Conservation (phyloP, 2,797 vertebrate genomes). For the Acanthornis magna region DNA sequence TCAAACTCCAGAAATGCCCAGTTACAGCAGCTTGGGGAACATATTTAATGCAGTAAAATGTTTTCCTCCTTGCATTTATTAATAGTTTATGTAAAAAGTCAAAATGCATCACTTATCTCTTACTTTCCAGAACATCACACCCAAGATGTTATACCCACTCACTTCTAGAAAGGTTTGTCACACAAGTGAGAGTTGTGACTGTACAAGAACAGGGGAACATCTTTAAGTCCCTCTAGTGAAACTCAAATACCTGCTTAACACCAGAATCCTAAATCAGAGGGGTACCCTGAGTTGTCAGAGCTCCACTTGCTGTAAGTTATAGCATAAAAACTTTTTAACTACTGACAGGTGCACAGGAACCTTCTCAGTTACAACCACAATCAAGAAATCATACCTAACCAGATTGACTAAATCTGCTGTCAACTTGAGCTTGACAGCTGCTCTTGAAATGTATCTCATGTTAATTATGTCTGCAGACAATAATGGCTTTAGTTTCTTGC, state of each 20-base stretch:
- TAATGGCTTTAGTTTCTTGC: neutral
- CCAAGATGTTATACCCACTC: constrained; percentile 50
- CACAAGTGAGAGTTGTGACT: constrained; percentile 82
- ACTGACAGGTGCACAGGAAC: constrained; percentile 75
- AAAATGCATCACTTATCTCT: constrained; percentile 50
- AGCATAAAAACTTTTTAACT: constrained; percentile 67
- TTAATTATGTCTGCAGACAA: constrained; percentile 6
- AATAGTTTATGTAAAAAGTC: constrained; percentile 58
- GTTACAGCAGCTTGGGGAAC: constrained; percentile 31
- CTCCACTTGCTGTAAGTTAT: constrained; percentile 50
- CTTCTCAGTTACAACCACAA: neutral
- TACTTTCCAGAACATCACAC: constrained; percentile 56
- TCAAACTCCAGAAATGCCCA: neutral
- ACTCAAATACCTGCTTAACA: constrained; percentile 74
- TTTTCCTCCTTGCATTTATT: constrained; percentile 45
- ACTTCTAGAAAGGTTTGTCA: constrained; percentile 46
- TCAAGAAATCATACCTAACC: neutral
- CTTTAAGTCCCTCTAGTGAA: constrained; percentile 72
- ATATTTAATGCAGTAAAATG: constrained; percentile 36
- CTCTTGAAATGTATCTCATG: neutral
- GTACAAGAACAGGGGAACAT: constrained; percentile 70
- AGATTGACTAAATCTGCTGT: neutral
- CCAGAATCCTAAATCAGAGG: constrained; percentile 71
- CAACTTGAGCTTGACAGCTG: neutral
- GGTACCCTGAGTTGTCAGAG: constrained; percentile 63